Evolutionary conservation across 2,888 invertebrate species (phyloP).

Genomic region (Caenorhabditis sinica): DNA sequence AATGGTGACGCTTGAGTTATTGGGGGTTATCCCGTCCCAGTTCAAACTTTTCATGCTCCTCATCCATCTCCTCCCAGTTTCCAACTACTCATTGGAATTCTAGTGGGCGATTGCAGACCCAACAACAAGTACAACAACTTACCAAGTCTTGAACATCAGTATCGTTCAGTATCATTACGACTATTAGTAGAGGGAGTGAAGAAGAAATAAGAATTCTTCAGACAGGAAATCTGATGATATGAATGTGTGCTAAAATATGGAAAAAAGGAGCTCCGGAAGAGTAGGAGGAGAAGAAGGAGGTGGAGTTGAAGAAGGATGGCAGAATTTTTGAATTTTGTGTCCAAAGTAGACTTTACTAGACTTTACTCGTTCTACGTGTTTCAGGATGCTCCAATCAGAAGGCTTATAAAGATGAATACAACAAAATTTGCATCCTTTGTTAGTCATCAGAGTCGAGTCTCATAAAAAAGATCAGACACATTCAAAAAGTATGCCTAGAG

Average conservation of each 20-base stretch:
- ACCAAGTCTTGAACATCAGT: constrained; percentile 19
- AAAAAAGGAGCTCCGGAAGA: constrained; percentile 1
- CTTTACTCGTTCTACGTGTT: constrained; percentile 5
- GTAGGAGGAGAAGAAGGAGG: constrained; percentile 12
- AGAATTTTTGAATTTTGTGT: constrained; percentile 23
- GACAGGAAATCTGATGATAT: constrained; percentile 44
- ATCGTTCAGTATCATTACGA: constrained; percentile 19
- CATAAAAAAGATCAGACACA: background rate
- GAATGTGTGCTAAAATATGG: background rate
- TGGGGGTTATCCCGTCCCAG: constrained; percentile 3
- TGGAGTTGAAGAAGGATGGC: constrained; percentile 12
- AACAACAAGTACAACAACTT: constrained; percentile 14
- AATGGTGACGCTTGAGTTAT: constrained; percentile 12
- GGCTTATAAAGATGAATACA: background rate
- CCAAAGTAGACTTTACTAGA: constrained; percentile 12
- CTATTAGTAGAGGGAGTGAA: background rate
- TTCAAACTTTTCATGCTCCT: constrained; percentile 6
- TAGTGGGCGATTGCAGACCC: background rate
- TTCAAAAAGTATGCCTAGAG: constrained; percentile 4
- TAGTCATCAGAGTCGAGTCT: too few species aligned
- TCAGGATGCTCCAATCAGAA: constrained; percentile 21
- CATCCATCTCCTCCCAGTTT: background rate
- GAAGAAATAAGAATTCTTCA: background rate
- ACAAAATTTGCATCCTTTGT: constrained; percentile 3
- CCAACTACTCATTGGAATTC: constrained; percentile 38